Evolutionary conservation across 2,113 vertebrate species (phyloP).

Genomic region (Sclerurus mexicanus): DNA sequence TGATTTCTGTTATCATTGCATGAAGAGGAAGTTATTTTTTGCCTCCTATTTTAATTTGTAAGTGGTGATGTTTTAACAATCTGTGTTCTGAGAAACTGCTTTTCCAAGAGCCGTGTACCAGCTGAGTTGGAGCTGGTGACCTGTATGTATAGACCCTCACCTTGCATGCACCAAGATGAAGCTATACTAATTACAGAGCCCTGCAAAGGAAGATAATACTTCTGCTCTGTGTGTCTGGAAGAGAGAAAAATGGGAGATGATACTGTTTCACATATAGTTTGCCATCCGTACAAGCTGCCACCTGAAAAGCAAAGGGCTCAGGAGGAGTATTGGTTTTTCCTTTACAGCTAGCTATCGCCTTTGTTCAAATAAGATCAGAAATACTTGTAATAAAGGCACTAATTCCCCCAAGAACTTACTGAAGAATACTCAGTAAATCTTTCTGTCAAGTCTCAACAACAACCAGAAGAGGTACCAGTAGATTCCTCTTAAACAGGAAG

Average conservation of each 20-base stretch:
- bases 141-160: neutral
- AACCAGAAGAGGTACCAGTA: neutral
- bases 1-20: neutral
- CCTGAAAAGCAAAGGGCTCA: neutral
- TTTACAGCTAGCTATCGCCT: neutral
- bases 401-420: neutral
- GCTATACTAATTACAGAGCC: neutral
- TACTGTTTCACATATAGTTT: neutral
- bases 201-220: neutral
- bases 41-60: neutral
- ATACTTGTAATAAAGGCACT: neutral
- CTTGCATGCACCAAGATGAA: neutral
- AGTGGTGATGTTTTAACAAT: neutral
- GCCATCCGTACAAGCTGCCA: neutral
- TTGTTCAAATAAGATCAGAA: slow-evolving; percentile 16
- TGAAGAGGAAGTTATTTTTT: neutral
- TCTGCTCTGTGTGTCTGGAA: neutral
- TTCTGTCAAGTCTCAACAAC: neutral
- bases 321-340: neutral
- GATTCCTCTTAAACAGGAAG: neutral
- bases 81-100: neutral
- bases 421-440: slow-evolving; percentile 3
- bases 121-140: neutral
- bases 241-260: neutral
- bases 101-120: neutral